Evolutionary conservation across 2,113 vertebrate species (phyloP), one percentile per base, ranked within the genome.

Genomic region (Pantherophis guttatus): DNA sequence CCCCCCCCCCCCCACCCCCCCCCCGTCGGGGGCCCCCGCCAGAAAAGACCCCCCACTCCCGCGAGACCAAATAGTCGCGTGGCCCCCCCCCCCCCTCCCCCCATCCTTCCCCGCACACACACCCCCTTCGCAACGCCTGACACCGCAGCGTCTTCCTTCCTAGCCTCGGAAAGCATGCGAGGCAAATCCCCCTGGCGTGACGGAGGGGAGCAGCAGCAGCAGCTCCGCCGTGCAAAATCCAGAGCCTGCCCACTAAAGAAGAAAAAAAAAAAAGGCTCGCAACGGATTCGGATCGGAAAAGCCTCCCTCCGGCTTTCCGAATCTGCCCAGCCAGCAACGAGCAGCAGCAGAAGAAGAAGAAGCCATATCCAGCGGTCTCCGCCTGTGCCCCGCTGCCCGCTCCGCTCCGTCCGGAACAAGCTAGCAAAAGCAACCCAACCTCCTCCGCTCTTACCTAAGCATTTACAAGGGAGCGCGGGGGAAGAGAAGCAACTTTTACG

Each of bases 51-150:
- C n/a, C n/a, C n/a, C n/a, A n/a, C n/a, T 87, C 24, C 4, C 29
- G 12, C 50, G 59, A 62, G 59, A 8, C 8, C 26, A 17, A 87
- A 8, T 24, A 54, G 15, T 2, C 85, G 3, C 48, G 23, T 24
- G 10, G 9, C 53, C 8, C 1, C 3, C 44, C 33, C 7, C 21
- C 8, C 1, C 23, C 1, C 21, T 2, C 21, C 21, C 9, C 39
- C 39, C 39, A 44, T 44, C 39, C 39, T 44, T 48, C 23, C 5
- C 12, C 62, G 0, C 59, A 29, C 59, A 29, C 59, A 59, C 58
- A 8, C 26, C 11, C 62, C 11, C 11, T 29, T n/a, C 50, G 50
- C 52, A n/a, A 17, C 52, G 52, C 13, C 24, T n/a, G 86, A 87
- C 5, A n/a, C 26, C 50, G 29, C 50, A 88, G 52, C 26, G 8